Conservation (phyloP, 2,113 vertebrate species). For the Colossoma macropomum region DNA sequence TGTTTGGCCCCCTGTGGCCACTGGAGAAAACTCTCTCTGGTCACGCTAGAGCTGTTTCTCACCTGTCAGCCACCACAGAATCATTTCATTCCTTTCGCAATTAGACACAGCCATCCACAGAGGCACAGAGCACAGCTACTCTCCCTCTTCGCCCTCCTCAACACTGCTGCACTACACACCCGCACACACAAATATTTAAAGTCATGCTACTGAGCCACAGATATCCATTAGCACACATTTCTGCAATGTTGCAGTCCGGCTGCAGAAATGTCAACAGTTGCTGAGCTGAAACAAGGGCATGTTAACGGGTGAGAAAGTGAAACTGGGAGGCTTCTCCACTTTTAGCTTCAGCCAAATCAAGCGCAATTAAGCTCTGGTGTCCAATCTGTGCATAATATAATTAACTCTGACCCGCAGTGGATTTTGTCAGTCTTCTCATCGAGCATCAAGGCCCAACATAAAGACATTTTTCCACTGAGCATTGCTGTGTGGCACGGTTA, state of each 20-base stretch:
- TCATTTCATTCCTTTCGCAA: conserved; percentile 67
- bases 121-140: not conserved
- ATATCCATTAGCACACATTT: conserved; percentile 37
- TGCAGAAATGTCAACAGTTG: conserved; percentile 43
- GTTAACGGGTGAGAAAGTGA: conserved; percentile 15
- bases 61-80: conserved; percentile 78
- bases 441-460: not conserved
- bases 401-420: not conserved
- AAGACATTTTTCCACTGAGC: not conserved
- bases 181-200: not conserved
- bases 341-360: conserved; percentile 13
- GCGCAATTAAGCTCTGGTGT: conserved; percentile 6
- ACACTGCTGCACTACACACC: not conserved
- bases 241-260: conserved; percentile 10
- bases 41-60: conserved; percentile 73
- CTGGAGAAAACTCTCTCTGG: conserved; percentile 66
- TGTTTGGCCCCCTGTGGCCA: conserved; percentile 54
- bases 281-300: conserved; percentile 15
- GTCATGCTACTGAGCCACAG: conserved; percentile 25
- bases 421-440: not conserved
- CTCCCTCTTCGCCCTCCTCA: not conserved
- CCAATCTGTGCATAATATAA: not conserved
- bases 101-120: conserved; percentile 60
- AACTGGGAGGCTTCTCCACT: not conserved
- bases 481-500: too few species aligned